Percentiles rank a stretch among this genome's conserved stretches.
Conservation (phyloP, 2,113 vertebrate species). For the Podiceps cristatus region DNA sequence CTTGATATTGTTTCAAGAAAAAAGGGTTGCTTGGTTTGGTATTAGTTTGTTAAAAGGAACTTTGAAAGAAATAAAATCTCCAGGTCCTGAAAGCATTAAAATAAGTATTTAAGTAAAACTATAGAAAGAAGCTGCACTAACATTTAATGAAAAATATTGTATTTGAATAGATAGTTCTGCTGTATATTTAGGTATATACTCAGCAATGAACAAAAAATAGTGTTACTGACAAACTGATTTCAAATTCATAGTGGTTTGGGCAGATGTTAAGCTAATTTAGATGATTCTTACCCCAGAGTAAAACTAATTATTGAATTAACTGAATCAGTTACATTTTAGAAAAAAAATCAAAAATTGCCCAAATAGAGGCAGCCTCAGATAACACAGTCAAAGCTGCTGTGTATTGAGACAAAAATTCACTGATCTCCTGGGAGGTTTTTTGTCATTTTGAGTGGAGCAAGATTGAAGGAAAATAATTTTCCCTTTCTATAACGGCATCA, state of each 20-base stretch:
- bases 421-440: background rate
- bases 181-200: background rate
- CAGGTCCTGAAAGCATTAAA: background rate
- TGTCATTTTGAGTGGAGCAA: background rate
- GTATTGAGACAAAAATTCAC: too few species aligned
- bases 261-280: background rate
- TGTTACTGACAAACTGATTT: background rate
- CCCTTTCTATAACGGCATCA: background rate
- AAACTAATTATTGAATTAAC: background rate
- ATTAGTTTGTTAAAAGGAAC: background rate
- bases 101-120: background rate
- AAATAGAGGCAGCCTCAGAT: background rate
- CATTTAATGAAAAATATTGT: background rate
- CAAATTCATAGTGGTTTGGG: background rate
- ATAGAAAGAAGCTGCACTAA: background rate
- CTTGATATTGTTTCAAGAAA: background rate
- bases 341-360: background rate
- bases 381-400: background rate
- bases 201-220: background rate
- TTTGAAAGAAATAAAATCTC: background rate
- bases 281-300: background rate
- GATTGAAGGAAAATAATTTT: background rate
- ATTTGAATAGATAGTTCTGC: background rate
- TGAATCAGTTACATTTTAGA: background rate
- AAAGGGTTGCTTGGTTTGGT: background rate